Evolutionary conservation across 2,797 vertebrate genomes (phyloP), one percentile per base, ranked within the genome.

Genomic region (Cirrhinus molitorella): DNA sequence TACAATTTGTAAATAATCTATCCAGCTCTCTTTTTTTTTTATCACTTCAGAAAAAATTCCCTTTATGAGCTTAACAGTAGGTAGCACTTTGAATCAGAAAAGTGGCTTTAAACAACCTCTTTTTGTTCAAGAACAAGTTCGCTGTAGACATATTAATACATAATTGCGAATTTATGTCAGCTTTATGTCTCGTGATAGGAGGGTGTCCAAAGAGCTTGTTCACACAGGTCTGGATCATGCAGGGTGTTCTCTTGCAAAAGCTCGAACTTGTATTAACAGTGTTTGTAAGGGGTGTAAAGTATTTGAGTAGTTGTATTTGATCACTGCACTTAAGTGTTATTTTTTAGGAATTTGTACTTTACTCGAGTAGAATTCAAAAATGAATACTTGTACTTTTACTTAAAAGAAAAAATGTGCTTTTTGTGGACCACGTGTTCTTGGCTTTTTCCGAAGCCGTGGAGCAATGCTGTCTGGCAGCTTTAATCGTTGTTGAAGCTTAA

Each of bases 381-480:
- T 40, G 37, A 40, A 40, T 40, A 40, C 7, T 8, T 40, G 7
- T 40, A 8, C 37, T 40, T 40, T 40, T 9, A 40, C 7, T 9
- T 37, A 6, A 37, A 34, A 34, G 31, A 37, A 37, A 37, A 37
- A 40, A 40, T 37, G 37, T 37, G 7, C 6, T 1, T 37, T 37
- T 37, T 37, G 21, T 71, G 53, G 17, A 31, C 49, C 47, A 34
- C 11, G 1, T 59, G 53, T 10, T 31, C n/a, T 9, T 76, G 53
- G n/a, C 40, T 47, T 59, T 31, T 47, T 78, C 14, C 25, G 65
- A 28, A 63, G 43, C 57, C 16, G 5, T 55, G 28, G 14, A 37
- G 11, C 17, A 63, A 34, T 79, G n/a, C 25, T 40, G 57, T 68
- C 47, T 67, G 77, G 31, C 47, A 23, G 34, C 47, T 67, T 67